Conservation (phyloP, 2,888 invertebrate species). For the Lochmaea crataegi region DNA sequence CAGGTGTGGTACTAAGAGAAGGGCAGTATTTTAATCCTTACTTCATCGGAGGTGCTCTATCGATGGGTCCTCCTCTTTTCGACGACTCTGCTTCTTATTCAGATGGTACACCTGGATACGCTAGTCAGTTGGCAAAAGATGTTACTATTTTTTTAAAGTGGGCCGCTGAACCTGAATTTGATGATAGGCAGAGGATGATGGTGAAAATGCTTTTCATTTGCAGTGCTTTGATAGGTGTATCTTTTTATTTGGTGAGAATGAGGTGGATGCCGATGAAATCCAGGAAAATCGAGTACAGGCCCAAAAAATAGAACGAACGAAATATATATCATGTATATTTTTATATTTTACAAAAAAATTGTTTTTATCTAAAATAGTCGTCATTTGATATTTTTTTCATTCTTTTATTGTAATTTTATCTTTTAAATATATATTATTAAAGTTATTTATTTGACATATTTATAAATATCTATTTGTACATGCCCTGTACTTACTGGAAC, state of each 20-base stretch:
- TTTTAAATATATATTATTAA: background rate
- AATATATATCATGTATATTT: background rate
- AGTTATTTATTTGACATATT: too few species aligned
- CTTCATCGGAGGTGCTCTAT: conserved; percentile 96
- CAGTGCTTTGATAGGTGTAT: background rate
- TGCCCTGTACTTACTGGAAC: background rate
- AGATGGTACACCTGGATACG: conserved; percentile 93
- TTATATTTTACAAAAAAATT: background rate
- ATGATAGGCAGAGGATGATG: conserved; percentile 84
- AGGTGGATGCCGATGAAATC: conserved; percentile 14
- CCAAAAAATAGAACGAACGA: background rate
- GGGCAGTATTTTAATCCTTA: conserved; percentile 98
- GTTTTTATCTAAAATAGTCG: background rate
- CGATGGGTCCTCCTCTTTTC: conserved; percentile 93
- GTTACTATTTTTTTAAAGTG: conserved; percentile 93
- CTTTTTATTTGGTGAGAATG: conserved; percentile 1
- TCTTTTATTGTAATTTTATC: background rate
- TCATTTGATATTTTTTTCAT: too few species aligned
- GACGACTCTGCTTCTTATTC: conserved; percentile 86
- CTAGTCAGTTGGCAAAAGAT: conserved; percentile 97
- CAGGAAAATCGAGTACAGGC: conserved; percentile 18
- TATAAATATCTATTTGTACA: background rate
- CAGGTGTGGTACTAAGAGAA: conserved; percentile 86
- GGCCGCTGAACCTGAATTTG: conserved; percentile 93
- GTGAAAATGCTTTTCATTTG: conserved; percentile 69